Evolutionary conservation across 2,797 vertebrate species (phyloP).

Genomic region (Sternarchorhynchus goeldii): DNA sequence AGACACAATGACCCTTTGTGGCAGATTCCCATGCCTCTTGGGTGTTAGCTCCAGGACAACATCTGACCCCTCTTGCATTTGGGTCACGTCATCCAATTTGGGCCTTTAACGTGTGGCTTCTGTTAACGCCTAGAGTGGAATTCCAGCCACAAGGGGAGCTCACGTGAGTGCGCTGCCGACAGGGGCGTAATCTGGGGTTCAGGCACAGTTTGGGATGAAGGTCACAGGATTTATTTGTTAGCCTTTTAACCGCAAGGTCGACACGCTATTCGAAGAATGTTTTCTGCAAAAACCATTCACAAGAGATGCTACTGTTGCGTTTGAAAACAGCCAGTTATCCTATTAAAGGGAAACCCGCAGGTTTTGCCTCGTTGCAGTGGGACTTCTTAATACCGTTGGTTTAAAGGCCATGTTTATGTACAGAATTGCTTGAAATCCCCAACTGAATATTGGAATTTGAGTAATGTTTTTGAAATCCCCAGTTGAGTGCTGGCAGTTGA

Average conservation of each 20-base stretch:
- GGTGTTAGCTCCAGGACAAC: slow-evolving; percentile 68
- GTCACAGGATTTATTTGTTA: slow-evolving; percentile 28
- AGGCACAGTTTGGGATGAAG: slow-evolving; percentile 26
- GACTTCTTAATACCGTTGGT: not conserved
- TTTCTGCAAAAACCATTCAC: slow-evolving; percentile 33
- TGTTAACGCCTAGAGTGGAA: slow-evolving; percentile 57
- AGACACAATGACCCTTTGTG: slow-evolving; percentile 72
- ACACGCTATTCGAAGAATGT: slow-evolving; percentile 51
- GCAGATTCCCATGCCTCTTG: slow-evolving; percentile 58
- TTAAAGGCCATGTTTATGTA: not conserved
- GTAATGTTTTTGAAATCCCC: not conserved
- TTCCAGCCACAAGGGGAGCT: slow-evolving; percentile 57
- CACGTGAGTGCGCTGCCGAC: slow-evolving; percentile 52
- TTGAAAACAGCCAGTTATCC: slow-evolving; percentile 35
- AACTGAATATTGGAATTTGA: not conserved
- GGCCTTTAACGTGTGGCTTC: slow-evolving; percentile 60
- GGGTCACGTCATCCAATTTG: slow-evolving; percentile 69
- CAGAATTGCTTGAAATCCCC: not conserved
- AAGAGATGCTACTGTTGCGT: slow-evolving; percentile 32
- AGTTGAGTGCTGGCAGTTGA: not conserved
- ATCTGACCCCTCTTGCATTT: slow-evolving; percentile 72
- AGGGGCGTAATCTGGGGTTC: slow-evolving; percentile 46
- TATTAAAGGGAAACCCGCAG: slow-evolving; percentile 10
- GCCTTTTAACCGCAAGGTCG: slow-evolving; percentile 59
- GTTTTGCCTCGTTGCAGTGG: not conserved